Conservation (phyloP, 2,888 invertebrate species). For the Eurois occulta region DNA sequence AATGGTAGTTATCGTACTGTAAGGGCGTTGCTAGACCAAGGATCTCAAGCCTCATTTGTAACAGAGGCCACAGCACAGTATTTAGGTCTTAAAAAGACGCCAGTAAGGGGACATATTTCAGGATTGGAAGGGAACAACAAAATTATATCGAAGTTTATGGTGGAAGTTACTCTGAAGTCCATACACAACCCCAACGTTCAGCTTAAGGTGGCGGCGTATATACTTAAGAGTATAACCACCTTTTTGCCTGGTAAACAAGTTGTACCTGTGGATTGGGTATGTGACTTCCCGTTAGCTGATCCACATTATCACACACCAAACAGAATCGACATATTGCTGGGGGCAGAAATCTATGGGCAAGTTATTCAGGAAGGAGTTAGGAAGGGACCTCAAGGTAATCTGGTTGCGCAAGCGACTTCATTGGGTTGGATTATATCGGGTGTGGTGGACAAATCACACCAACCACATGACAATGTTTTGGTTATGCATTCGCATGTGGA, state of each 20-base stretch:
- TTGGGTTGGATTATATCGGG: neutral
- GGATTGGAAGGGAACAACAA: neutral
- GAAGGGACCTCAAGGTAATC: neutral
- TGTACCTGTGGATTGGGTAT: neutral
- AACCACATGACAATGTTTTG: neutral
- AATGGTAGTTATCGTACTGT: neutral
- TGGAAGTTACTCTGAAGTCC: neutral
- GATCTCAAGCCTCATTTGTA: neutral
- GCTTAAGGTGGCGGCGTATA: neutral
- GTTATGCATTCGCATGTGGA: slow-evolving; percentile 6
- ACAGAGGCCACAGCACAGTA: neutral
- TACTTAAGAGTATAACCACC: neutral
- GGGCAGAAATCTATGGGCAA: neutral
- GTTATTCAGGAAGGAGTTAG: neutral
- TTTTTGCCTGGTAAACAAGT: neutral
- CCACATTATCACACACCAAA: neutral
- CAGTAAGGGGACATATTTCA: neutral
- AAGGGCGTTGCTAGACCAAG: too few relatives aligned
- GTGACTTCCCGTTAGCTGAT: neutral
- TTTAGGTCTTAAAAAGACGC: neutral
- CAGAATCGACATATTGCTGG: neutral
- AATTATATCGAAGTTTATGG: neutral
- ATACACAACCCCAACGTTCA: neutral
- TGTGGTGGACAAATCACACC: neutral
- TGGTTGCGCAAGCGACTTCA: neutral